Percentiles rank a stretch among this genome's conserved stretches.
Conservation (phyloP, 2,113 vertebrate genomes). For the Xiphophorus maculatus region DNA sequence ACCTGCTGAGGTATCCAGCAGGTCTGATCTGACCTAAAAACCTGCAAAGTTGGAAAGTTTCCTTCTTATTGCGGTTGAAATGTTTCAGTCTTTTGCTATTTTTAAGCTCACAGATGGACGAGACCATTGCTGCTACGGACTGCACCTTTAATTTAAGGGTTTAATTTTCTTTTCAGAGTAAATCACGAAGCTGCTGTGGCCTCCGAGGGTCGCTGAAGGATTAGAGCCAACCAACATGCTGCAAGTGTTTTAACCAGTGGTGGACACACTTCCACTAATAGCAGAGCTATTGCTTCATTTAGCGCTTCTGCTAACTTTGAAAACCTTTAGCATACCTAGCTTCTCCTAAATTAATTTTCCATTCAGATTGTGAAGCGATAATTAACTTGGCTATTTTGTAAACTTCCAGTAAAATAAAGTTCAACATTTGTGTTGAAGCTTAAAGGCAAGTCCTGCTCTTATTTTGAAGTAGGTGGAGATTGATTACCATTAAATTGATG, state of each 20-base stretch:
- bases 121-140: background rate
- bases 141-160: background rate
- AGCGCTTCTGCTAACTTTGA: too few relatives aligned
- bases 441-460: too few relatives aligned
- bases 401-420: too few relatives aligned
- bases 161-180: background rate
- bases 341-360: too few relatives aligned
- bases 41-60: constrained; percentile 35
- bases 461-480: too few relatives aligned
- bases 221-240: constrained; percentile 38
- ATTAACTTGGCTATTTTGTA: too few relatives aligned
- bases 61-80: constrained; percentile 31
- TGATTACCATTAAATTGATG: too few relatives aligned
- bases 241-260: background rate
- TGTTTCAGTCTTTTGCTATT: constrained; percentile 11
- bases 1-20: constrained; percentile 64
- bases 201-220: constrained; percentile 23
- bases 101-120: background rate
- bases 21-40: constrained; percentile 64
- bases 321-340: too few relatives aligned
- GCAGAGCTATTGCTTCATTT: too few relatives aligned
- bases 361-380: too few relatives aligned
- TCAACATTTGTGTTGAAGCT: too few relatives aligned
- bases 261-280: background rate
- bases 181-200: constrained; percentile 11